phyloP scores from a whole-genome alignment of 2,113 vertebrate species.

The Dissostichus mawsoni region DNA sequence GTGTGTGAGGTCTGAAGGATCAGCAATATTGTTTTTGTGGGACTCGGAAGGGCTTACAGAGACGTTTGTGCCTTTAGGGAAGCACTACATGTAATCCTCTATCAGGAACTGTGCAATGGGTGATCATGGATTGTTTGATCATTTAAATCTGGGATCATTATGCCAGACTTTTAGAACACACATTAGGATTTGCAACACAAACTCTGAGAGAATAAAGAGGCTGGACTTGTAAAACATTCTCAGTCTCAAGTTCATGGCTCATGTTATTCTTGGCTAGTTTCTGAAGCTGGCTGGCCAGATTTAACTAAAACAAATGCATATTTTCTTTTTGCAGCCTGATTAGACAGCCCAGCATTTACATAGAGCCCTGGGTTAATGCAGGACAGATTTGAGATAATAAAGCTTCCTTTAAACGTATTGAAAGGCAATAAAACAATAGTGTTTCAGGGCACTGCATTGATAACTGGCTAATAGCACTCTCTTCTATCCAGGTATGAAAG shows the following conservation, averaged over 20 bases:
- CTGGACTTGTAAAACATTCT: constrained; percentile 17
- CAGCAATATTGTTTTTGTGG: constrained; percentile 79
- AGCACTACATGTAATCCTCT: constrained; percentile 49
- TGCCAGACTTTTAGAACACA: constrained; percentile 31
- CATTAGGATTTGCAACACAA: constrained; percentile 25
- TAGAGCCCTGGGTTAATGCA: constrained; percentile 6
- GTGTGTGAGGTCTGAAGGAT: constrained; percentile 70
- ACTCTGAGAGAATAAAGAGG: constrained; percentile 1
- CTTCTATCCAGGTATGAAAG: constrained; percentile 22
- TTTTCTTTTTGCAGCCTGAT: constrained; percentile 29
- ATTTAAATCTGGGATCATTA: constrained; percentile 48
- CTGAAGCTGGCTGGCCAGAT: constrained; percentile 23
- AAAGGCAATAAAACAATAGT: constrained; percentile 41
- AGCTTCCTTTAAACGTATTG: constrained; percentile 29
- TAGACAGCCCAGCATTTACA: constrained; percentile 20
- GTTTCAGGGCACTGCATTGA: constrained; percentile 22
- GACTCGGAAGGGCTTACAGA: constrained; percentile 69
- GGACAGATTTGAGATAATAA: constrained; percentile 29
- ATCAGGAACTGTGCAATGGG: constrained; percentile 22
- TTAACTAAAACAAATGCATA: constrained; percentile 10
- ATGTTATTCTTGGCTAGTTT: constrained; percentile 39
- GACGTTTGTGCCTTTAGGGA: constrained; percentile 44
- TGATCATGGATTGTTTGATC: constrained; percentile 45
- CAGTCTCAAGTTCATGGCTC: neutral
- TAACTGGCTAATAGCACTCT: constrained; percentile 24